These are phyloP conservation scores for Labrus mixtus DNA, from an alignment of 2,113 vertebrate genomes.

Conservation along the genomic window DNA sequence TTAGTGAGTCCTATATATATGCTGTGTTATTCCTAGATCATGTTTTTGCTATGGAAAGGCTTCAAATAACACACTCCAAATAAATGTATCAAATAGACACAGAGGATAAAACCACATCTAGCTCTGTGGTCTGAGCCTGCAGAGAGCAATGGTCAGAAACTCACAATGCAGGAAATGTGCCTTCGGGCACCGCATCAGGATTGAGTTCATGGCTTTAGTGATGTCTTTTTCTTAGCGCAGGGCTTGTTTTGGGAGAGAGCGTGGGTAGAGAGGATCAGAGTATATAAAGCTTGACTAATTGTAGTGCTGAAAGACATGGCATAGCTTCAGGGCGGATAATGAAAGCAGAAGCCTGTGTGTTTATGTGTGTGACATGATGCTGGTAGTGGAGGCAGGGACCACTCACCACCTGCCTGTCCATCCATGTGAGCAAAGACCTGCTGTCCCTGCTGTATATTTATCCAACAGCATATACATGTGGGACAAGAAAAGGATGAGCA, in stretches of 20 bases:
- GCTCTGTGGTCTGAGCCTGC: not conserved
- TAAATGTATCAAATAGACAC: not conserved
- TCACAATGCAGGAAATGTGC: conserved; percentile 22
- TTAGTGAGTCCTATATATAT: too few relatives aligned
- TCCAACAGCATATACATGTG: not conserved
- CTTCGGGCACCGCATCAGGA: conserved; percentile 23
- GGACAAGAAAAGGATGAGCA: not conserved
- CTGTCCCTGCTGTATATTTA: conserved; percentile 44
- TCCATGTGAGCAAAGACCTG: conserved; percentile 60
- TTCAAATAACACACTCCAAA: not conserved
- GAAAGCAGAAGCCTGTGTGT: conserved; percentile 34
- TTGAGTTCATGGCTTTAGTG: conserved; percentile 49
- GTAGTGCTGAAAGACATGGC: conserved; percentile 39
- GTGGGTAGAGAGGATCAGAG: conserved; percentile 10
- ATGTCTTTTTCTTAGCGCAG: conserved; percentile 5
- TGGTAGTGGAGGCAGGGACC: conserved; percentile 36
- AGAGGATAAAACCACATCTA: not conserved
- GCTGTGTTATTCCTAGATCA: not conserved
- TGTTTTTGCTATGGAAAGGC: not conserved
- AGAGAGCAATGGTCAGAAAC: conserved; percentile 7
- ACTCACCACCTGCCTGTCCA: conserved; percentile 55
- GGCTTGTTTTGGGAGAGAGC: conserved; percentile 25
- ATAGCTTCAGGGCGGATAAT: conserved; percentile 32
- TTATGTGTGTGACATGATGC: conserved; percentile 30
- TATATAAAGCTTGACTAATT: conserved; percentile 42